These are phyloP conservation scores for Pelmatolapia mariae DNA, from an alignment of 2,113 vertebrate species.

Conservation along the genomic window DNA sequence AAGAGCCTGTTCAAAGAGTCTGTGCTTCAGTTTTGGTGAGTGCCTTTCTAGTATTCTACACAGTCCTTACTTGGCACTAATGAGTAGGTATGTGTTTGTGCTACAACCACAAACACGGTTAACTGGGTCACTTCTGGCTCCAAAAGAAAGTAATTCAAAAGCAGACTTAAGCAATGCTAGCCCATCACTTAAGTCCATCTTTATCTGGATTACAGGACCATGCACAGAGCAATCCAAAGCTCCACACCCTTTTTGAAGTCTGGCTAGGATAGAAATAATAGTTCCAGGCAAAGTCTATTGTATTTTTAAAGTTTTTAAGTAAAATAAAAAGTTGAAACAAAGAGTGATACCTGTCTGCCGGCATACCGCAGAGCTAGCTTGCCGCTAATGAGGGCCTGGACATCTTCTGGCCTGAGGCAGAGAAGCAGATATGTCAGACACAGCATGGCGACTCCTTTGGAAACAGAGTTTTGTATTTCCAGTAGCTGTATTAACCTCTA, in stretches of 20 bases:
- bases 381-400: slow-evolving; percentile 92
- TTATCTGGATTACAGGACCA: neutral
- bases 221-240: neutral
- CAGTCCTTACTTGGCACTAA: neutral
- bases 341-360: slow-evolving; percentile 80
- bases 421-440: neutral
- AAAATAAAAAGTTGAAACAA: slow-evolving; percentile 33
- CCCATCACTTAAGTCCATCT: neutral
- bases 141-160: neutral
- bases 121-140: neutral
- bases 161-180: neutral
- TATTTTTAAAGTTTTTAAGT: neutral
- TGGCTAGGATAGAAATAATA: neutral
- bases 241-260: neutral
- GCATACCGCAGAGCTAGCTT: slow-evolving; percentile 92
- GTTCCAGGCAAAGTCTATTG: neutral
- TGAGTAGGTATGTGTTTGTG: neutral
- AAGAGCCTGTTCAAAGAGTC: neutral
- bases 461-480: neutral
- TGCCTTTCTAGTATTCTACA: neutral
- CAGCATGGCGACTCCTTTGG: neutral
- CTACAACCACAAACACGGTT: neutral
- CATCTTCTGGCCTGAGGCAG: slow-evolving; percentile 87
- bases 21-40: neutral
- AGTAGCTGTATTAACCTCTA: neutral